Base-by-base conservation (phyloP, 1,140 invertebrate genomes). In the Caenorhabditis elegans region DNA sequence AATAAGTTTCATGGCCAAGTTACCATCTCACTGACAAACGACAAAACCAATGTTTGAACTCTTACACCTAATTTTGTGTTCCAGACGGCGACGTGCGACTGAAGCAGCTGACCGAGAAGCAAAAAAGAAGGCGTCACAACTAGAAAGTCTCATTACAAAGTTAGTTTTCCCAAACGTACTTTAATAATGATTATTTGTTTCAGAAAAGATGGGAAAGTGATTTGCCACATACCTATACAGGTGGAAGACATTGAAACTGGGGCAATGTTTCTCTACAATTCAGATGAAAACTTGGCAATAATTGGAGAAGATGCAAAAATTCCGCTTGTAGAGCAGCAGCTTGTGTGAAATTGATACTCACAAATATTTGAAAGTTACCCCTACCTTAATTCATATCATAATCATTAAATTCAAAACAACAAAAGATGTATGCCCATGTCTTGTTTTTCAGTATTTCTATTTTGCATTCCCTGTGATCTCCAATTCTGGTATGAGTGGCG, bases 391-490 rank as follows among this genome's bases (percentile, higher is more conserved):
- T 34, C 53, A 60, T 60, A 60, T 60, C 53, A 60, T 60, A 31
- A 60, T 34, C 53, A 60, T 60, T 28, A 60, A 4, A 15, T 60
- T 60, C 26, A 60, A 26, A 5, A 43, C 5, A 43, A 43, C 39
- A n/a, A n/a, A n/a, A n/a, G n/a, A n/a, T n/a, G 39, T 43, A 8
- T 43, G 39, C 39, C 39, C 5, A 43, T 15, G 5, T 43, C 39
- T 43, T 43, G 39, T 43, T 43, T 15, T 43, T 15, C 60, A 70
- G 60, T 70, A 70, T 70, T 70, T 26, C 60, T 43, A 39, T 43
- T 70, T 43, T n/a, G 60, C 60, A 70, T 70, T 70, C 60, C 34
- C 60, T 70, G 60, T 70, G 60, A 70, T 70, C 60, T 70, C 60
- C 43, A 11, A 36, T 26, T 70, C 60, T 39, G 60, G 60, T 70